Evolutionary conservation across 2,888 invertebrate species (phyloP), one percentile per base, ranked within the genome.

Genomic region (Sinelater perroti): DNA sequence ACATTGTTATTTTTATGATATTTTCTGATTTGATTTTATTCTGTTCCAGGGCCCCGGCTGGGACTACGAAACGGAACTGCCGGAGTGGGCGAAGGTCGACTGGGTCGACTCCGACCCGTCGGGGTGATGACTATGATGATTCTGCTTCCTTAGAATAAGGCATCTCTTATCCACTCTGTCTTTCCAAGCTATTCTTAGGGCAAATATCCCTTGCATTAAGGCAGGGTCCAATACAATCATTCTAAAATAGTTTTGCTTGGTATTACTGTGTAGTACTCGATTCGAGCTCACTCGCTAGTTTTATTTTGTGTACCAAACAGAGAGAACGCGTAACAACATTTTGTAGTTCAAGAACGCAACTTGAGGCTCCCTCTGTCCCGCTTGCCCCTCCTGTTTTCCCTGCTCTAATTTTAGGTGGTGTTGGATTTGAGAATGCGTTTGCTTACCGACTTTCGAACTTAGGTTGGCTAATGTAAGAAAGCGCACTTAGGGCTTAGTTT

Each of bases 31-130:
- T 44, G 16, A 38, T 30, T 44, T 30, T 44, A 13, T 47, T 31
- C 4, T 45, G 18, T 71, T 64, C 1, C 79, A 94, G 93, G 96
- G 96, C 21, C 93, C 94, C 53, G 95, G 91, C 40, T 97, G 96
- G 96, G 91, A 91, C 72, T 97, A 93, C 78, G 90, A 93, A 79
- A 95, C 95, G 1, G 89, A 91, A 72, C 81, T 96, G 68, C 97
- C 97, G 0, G 89, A 89, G 50, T 97, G 97, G 97, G 96, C 97
- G 26, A 83, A 84, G 73, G 85, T 89, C 45, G 90, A 93, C 68
- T 95, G 94, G 94, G 81, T 82, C 56, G 91, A 90, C 70, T 83
- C 84, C 33, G 87, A 88, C 71, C 80, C 81, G 80, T 71, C 71
- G 60, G 73, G 74, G 72, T 75, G 74, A 75, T 75, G 70, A 64